phyloP scores from a whole-genome alignment of 1,140 invertebrate genomes.

The Drosophila watanabei region DNA sequence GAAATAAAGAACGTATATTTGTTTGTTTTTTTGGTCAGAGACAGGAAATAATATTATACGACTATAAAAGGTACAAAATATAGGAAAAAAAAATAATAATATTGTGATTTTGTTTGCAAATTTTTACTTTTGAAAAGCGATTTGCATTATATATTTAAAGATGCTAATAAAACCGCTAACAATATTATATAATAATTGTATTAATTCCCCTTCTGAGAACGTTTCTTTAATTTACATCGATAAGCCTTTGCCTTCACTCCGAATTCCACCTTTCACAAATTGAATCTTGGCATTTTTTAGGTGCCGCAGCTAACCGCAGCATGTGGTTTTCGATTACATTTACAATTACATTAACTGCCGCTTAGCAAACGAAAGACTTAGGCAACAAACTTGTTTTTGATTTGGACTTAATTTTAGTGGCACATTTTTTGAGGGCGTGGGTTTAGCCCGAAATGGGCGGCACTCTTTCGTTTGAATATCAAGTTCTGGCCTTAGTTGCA shows the following conservation, averaged over 20 bases:
- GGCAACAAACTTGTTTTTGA: constrained; percentile 72
- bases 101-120: no score
- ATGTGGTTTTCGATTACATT: constrained; percentile 39
- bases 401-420: constrained; percentile 29
- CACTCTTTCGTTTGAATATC: constrained; percentile 64
- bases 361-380: constrained; percentile 66
- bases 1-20: constrained; percentile 7
- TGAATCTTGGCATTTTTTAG: constrained; percentile 13
- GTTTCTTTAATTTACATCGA: not conserved
- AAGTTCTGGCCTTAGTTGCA: constrained; percentile 71
- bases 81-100: not conserved
- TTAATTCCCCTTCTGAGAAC: not conserved
- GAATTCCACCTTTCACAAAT: constrained; percentile 25
- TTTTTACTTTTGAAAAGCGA: not conserved
- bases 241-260: not conserved
- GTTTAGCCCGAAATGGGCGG: not conserved
- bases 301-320: constrained; percentile 17
- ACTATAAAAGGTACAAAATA: not conserved
- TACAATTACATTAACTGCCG: constrained; percentile 30
- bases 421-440: constrained; percentile 38
- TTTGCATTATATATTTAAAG: not conserved
- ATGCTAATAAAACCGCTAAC: no score
- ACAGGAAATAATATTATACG: constrained; percentile 10
- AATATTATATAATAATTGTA: no score
- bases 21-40: not conserved